Evolutionary conservation across 2,888 invertebrate genomes (phyloP), one percentile per base, ranked within the genome.

Genomic region (Aphidius colemani): DNA sequence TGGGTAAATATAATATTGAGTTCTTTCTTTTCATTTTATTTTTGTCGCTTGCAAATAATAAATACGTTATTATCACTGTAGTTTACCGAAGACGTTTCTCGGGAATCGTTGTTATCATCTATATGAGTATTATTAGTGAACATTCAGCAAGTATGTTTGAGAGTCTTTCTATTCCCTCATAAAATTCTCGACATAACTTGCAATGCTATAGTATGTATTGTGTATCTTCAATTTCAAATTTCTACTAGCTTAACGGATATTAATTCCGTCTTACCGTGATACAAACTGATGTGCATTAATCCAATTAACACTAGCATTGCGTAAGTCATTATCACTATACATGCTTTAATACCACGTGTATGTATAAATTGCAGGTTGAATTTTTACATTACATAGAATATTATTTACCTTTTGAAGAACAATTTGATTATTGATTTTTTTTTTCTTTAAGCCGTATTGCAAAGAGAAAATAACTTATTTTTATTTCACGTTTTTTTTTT

Each of bases 171-270:
- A 39, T 39, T 8, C 13, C 13, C 13, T 10, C 10, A 55, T 55
- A 11, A 40, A 48, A 48, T 48, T 48, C 8, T 13, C 13, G 13
- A 11, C 13, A 11, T 7, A 46, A 11, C 46, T 11, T 46, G 46
- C 39, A n/a, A 7, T 40, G 39, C 10, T 2, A n/a, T n/a, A 45
- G 30, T 39, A 7, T 57, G 57, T 46, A n/a, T 57, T 30, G 13
- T 49, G 49, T 71, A 67, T 71, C 67, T 66, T 51, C 57, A 65
- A 63, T 70, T 76, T 74, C 73, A 74, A 70, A 72, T 74, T 71
- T 72, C 71, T 66, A 65, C 69, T 70, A 74, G 73, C 75, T 73
- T 76, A 76, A 75, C 75, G 78, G 75, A 78, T 78, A 78, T 75
- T 78, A 75, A 78, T 76, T 75, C 73, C 71, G 72, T 73, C 67